A percentile compares a stretch with the other conserved stretches of the same genome.
Conservation (phyloP, 2,888 invertebrate genomes). For the Leptothorax acervorum region DNA sequence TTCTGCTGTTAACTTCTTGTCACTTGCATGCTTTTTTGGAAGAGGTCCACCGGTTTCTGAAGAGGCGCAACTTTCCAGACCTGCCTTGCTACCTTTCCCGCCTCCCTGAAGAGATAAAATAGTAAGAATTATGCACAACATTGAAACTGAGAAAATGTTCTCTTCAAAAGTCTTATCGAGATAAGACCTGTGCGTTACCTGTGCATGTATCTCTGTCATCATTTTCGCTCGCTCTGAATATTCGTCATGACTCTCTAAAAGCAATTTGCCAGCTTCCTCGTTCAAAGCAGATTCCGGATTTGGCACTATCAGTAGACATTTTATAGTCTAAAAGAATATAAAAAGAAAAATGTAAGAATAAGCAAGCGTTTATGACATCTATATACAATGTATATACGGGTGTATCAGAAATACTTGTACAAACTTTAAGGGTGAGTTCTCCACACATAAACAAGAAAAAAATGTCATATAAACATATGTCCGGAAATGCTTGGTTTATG, state of each 20-base stretch:
- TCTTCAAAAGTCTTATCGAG: neutral
- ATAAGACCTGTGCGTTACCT: conserved; percentile 85
- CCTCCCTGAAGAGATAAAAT: conserved; percentile 73
- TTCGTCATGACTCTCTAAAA: conserved; percentile 96
- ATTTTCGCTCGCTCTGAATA: conserved; percentile 95
- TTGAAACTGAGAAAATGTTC: conserved; percentile 58
- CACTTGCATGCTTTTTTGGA: conserved; percentile 95
- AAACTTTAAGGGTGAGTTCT: too few species aligned
- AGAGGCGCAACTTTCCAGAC: conserved; percentile 83
- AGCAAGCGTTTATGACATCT: neutral
- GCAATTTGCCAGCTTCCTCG: conserved; percentile 97
- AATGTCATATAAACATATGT: too few species aligned
- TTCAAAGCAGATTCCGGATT: conserved; percentile 99
- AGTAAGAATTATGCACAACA: neutral
- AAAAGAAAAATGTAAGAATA: neutral
- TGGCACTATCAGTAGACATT: conserved; percentile 98
- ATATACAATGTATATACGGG: too few species aligned
- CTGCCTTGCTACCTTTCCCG: conserved; percentile 84
- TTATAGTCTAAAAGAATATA: conserved; percentile 90
- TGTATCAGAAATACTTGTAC: too few species aligned
- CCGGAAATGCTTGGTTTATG: too few species aligned
- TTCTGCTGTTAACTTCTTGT: conserved; percentile 91
- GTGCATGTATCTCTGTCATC: conserved; percentile 97
- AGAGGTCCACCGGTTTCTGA: conserved; percentile 89
- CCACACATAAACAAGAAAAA: too few species aligned